Conservation (phyloP, 2,113 vertebrate species). For the Apeltes quadracus region DNA sequence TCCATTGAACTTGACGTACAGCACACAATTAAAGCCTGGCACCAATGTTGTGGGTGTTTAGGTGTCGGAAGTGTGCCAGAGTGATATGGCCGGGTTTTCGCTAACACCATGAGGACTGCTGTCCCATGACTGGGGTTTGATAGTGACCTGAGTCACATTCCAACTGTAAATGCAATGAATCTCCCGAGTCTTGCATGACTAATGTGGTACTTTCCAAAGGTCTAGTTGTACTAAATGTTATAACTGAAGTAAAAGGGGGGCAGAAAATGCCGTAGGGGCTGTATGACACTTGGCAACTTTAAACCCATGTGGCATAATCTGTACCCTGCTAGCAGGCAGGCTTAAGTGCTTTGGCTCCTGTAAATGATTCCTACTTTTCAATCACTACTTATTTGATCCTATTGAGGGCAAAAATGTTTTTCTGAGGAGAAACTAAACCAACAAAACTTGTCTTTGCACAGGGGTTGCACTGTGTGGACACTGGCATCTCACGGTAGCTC, state of each 20-base stretch:
- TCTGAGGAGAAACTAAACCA: neutral
- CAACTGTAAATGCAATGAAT: no score
- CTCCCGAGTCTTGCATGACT: neutral
- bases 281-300: neutral
- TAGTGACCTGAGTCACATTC: constrained; percentile 87
- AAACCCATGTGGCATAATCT: neutral
- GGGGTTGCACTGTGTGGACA: neutral
- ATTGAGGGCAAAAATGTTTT: neutral
- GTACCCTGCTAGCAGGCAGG: no score
- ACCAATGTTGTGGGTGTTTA: constrained; percentile 74
- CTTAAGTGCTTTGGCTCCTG: neutral
- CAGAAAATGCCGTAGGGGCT: no score
- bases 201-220: neutral
- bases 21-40: constrained; percentile 92
- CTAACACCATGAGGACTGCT: constrained; percentile 81
- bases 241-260: no score
- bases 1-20: neutral
- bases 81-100: constrained; percentile 80
- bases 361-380: neutral
- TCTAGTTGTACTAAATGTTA: neutral
- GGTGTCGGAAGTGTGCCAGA: constrained; percentile 97
- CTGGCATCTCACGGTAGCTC: neutral
- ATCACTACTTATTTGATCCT: neutral
- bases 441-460: neutral
- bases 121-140: constrained; percentile 86